Evolutionary conservation across 2,797 vertebrate species (phyloP).

Genomic region (Macropodus opercularis): DNA sequence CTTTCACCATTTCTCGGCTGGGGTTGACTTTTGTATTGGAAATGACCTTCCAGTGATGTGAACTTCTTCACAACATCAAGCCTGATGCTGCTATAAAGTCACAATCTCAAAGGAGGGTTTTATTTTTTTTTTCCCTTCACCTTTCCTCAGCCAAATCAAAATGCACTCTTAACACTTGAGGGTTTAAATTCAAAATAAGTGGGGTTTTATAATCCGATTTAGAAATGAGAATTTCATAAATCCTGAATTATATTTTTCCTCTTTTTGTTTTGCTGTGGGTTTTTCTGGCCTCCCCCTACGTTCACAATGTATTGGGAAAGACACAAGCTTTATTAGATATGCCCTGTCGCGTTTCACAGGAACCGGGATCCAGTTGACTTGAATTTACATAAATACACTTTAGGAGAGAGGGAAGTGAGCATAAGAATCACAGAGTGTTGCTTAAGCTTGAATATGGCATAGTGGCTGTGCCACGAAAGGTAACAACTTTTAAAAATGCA

Average conservation of each 20-base stretch:
- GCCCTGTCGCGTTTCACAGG: not conserved
- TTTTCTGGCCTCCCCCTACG: not conserved
- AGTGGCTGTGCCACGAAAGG: slow-evolving; percentile 34
- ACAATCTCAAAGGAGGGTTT: slow-evolving; percentile 42
- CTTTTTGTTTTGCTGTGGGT: slow-evolving; percentile 2
- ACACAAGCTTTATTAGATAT: slow-evolving; percentile 19
- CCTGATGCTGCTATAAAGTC: slow-evolving; percentile 51
- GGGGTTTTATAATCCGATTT: slow-evolving; percentile 17
- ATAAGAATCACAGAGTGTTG: slow-evolving; percentile 12
- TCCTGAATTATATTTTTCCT: slow-evolving; percentile 3
- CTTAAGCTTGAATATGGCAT: slow-evolving; percentile 30
- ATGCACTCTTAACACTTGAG: slow-evolving; percentile 33
- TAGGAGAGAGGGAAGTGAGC: not conserved
- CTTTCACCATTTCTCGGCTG: slow-evolving; percentile 39
- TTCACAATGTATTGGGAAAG: slow-evolving; percentile 11
- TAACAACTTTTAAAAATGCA: slow-evolving; percentile 44
- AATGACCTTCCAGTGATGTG: slow-evolving; percentile 69
- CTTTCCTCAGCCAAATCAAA: slow-evolving; percentile 25
- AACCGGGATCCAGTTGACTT: slow-evolving; percentile 11
- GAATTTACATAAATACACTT: slow-evolving; percentile 37
- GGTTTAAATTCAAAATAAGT: slow-evolving; percentile 6
- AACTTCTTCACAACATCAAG: slow-evolving; percentile 70
- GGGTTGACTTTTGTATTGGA: slow-evolving; percentile 59
- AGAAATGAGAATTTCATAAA: slow-evolving; percentile 31
- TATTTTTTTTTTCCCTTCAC: slow-evolving; percentile 15